A percentile compares a stretch with the other conserved stretches of the same genome.
Evolutionary conservation across 2,888 invertebrate species (phyloP).

Genomic region (Sinotaia quadrata): DNA sequence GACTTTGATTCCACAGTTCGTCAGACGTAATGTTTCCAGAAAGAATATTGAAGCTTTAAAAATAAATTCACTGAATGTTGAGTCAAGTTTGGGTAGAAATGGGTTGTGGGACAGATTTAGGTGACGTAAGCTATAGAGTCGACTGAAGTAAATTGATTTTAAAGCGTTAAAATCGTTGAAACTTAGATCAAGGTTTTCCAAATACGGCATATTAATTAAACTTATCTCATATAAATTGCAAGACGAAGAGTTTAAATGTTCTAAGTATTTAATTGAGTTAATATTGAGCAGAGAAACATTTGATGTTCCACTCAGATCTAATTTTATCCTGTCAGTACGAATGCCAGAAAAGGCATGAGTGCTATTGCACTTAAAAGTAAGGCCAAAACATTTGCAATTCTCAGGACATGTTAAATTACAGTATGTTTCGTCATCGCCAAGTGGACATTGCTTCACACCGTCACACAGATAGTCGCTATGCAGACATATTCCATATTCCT

Average conservation of each 20-base stretch:
- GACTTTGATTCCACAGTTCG: neutral
- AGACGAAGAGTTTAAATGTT: neutral
- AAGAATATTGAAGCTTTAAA: neutral
- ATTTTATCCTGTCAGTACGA: too few species aligned
- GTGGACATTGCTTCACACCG: constrained; percentile 31
- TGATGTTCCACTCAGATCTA: constrained; percentile 17
- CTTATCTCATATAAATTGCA: neutral
- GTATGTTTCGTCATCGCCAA: constrained; percentile 30
- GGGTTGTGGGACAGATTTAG: constrained; percentile 20
- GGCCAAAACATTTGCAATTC: constrained; percentile 9
- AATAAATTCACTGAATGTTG: neutral
- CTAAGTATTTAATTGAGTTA: constrained; percentile 3
- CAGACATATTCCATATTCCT: constrained; percentile 22
- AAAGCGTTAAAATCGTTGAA: constrained; percentile 9
- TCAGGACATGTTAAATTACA: constrained; percentile 21
- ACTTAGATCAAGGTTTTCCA: constrained; percentile 27
- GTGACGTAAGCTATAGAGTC: constrained; percentile 7
- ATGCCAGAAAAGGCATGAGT: too few species aligned
- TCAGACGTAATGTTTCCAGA: constrained; percentile 4
- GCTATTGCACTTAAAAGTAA: constrained; percentile 2
- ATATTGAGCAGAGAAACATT: neutral
- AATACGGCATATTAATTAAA: constrained; percentile 1
- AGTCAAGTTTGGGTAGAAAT: neutral
- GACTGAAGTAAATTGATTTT: neutral
- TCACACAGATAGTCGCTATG: constrained; percentile 31